Evolutionary conservation across 1,140 invertebrate genomes (phyloP).

Genomic region (Orius insidiosus): DNA sequence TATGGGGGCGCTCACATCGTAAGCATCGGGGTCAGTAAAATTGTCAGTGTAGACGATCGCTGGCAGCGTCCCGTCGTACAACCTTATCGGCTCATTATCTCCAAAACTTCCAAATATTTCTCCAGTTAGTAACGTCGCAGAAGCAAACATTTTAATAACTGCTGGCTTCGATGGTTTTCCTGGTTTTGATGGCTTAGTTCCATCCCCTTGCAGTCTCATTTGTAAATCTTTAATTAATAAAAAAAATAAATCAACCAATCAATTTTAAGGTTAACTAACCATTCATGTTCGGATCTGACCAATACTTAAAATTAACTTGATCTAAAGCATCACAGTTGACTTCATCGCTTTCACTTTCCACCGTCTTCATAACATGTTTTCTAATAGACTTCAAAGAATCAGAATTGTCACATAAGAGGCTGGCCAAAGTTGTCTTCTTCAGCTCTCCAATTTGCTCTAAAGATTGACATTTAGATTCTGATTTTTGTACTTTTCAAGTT

Average conservation of each 20-base stretch:
- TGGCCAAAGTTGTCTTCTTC: conserved; percentile 60
- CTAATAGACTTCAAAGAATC: conserved; percentile 4
- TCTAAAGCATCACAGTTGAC: conserved; percentile 23
- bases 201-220: conserved; percentile 9
- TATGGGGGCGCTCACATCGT: neutral
- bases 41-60: conserved; percentile 1
- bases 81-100: neutral
- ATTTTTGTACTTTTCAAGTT: conserved; percentile 18
- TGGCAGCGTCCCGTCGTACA: neutral
- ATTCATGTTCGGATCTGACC: conserved; percentile 5
- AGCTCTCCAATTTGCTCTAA: conserved; percentile 60
- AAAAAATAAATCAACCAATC: conserved; percentile 12
- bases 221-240: conserved; percentile 8
- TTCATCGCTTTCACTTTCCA: conserved; percentile 3
- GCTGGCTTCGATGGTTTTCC: too few relatives aligned
- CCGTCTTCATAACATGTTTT: conserved; percentile 6
- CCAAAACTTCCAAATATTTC: neutral
- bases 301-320: conserved; percentile 10
- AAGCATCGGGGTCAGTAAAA: neutral
- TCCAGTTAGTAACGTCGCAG: neutral
- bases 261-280: conserved; percentile 13
- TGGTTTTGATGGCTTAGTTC: too few relatives aligned
- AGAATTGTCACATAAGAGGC: conserved; percentile 54
- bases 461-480: neutral
- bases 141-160: conserved; percentile 1